A percentile compares a stretch with the other conserved stretches of the same genome.
phyloP scores from a whole-genome alignment of 2,888 invertebrate genomes.

The Lepidochitona cinerea region DNA sequence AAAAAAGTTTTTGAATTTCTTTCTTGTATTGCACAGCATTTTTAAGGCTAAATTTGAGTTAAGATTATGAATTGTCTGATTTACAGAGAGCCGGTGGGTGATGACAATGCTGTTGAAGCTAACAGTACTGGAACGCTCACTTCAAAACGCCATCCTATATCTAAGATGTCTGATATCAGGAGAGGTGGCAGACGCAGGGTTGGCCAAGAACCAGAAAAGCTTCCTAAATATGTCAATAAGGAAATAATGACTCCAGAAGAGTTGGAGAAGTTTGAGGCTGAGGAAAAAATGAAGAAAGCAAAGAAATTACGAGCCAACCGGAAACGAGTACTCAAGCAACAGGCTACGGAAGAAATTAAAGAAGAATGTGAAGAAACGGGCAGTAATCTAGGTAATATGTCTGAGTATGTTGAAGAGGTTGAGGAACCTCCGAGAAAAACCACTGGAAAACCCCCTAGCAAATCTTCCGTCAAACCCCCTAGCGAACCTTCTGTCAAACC shows the following conservation, averaged over 20 bases:
- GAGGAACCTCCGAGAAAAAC: neutral
- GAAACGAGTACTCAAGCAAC: too few relatives aligned
- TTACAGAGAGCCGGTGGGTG: constrained; percentile 25
- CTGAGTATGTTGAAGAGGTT: too few relatives aligned
- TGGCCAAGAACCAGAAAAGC: neutral
- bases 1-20: neutral
- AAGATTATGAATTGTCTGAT: constrained; percentile 9
- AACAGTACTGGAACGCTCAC: constrained; percentile 55
- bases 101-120: constrained; percentile 38
- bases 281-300: neutral
- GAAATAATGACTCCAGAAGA: neutral
- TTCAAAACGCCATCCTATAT: constrained; percentile 55
- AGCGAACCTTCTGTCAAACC: neutral
- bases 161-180: constrained; percentile 19
- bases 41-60: neutral
- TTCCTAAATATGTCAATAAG: neutral
- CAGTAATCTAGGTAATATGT: too few relatives aligned
- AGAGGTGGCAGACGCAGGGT: neutral
- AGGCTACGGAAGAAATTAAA: too few relatives aligned
- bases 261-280: neutral
- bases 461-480: neutral
- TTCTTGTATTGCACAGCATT: neutral
- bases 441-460: neutral
- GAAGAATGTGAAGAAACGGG: too few relatives aligned
- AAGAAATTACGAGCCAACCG: neutral